Conservation (phyloP, 2,888 invertebrate species). For the Tetragonisca angustula region DNA sequence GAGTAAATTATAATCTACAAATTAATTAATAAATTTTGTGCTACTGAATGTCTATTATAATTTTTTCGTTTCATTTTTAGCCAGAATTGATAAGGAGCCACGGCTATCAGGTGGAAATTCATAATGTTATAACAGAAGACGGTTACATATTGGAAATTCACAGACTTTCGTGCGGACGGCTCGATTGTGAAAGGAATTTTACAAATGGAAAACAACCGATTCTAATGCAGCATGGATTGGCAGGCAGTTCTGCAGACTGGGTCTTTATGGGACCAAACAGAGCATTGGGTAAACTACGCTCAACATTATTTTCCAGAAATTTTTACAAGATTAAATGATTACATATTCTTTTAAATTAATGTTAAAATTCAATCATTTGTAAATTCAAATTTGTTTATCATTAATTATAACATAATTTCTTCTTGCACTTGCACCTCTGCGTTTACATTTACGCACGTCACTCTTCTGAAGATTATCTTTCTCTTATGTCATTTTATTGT, state of each 20-base stretch:
- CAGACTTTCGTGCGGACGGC: conserved; percentile 84
- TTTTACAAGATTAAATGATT: too few relatives aligned
- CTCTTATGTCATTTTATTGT: neutral
- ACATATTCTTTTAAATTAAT: too few relatives aligned
- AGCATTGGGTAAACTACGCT: conserved; percentile 15
- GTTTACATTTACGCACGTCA: neutral
- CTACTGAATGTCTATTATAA: neutral
- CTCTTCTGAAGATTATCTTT: neutral
- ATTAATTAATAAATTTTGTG: neutral
- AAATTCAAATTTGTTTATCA: too few relatives aligned
- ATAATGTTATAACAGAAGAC: conserved; percentile 83
- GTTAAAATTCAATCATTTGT: too few relatives aligned
- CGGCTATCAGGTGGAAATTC: conserved; percentile 84
- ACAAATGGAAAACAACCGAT: conserved; percentile 78
- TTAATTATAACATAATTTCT: too few relatives aligned
- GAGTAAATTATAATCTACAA: neutral
- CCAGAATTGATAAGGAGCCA: conserved; percentile 82
- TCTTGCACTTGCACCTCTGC: too few relatives aligned
- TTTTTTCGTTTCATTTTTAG: conserved; percentile 58
- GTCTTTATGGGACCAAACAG: conserved; percentile 88
- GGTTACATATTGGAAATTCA: conserved; percentile 85
- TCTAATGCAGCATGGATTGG: conserved; percentile 87
- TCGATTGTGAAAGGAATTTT: conserved; percentile 46
- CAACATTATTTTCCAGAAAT: too few relatives aligned
- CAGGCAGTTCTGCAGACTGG: conserved; percentile 89